Base-by-base conservation (phyloP, 2,888 invertebrate species). In the Achlya flavicornis region DNA sequence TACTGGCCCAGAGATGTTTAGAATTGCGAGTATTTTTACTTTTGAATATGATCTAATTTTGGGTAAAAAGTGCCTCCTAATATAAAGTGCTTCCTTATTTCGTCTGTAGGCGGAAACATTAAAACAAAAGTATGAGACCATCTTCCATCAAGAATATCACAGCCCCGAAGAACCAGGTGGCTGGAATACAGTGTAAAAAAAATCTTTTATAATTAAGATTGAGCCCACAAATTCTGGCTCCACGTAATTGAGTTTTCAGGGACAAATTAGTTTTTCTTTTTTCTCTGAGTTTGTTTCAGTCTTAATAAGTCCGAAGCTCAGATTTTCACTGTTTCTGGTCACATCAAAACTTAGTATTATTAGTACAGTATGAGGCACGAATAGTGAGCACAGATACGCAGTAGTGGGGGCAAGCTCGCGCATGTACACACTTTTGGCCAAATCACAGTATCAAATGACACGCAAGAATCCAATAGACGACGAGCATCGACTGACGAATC, bases 191-290 rank as follows among this genome's bases (percentile, higher is more conserved):
- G 19, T 53, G 53, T 19, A 19, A 53, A 48, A 48, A 53, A 53
- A 53, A 19, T 19, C 53, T 53, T 53, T 53, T 16, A 19, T 53
- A 53, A 16, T 53, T 53, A 19, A 19, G 19, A 53, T 53, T 19
- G 19, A 19, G 53, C 19, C 19, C 53, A 53, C 53, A 19, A 48
- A 19, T 53, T 53, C 19, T 19, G 53, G 10, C 53, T 41, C 41
- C 3, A n/a, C 53, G 19, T 53, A 53, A 53, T 53, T 53, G 19
- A 53, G 19, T 53, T 48, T 53, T 53, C 53, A 53, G 53, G 53
- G 53, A 53, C 53, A 53, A 53, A 53, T 53, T 53, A 53, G 53
- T 53, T 53, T 41, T 19, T 53, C 53, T 53, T 10, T 14, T 46
- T 46, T 5, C n/a, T 46, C 46, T 12, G 12, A 41, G 19, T 53